Conservation (phyloP, 2,113 vertebrate species). For the Arvicanthis niloticus region DNA sequence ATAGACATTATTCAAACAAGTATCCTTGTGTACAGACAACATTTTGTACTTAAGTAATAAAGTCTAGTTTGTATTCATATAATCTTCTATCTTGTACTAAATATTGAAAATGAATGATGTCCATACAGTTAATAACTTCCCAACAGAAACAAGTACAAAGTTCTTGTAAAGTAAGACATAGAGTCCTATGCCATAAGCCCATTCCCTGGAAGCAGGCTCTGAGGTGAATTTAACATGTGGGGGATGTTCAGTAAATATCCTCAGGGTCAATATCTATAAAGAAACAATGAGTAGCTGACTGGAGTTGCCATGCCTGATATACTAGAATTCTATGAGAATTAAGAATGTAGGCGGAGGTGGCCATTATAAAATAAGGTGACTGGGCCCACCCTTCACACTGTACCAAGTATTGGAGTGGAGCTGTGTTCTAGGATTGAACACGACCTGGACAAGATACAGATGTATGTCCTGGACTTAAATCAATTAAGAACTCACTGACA, state of each 20-base stretch:
- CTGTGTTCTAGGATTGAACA: not conserved
- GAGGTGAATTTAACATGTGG: not conserved
- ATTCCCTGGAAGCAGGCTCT: not conserved
- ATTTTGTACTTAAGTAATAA: not conserved
- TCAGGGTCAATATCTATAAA: not conserved
- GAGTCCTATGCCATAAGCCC: not conserved
- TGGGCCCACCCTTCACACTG: not conserved
- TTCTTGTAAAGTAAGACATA: not conserved
- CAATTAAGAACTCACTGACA: not conserved
- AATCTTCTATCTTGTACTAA: not conserved
- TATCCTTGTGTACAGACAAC: not conserved
- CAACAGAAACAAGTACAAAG: not conserved
- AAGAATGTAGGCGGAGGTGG: not conserved
- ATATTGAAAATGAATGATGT: not conserved
- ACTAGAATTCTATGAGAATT: not conserved
- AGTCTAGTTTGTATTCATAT: not conserved
- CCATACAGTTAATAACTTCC: not conserved
- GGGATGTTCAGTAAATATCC: not conserved
- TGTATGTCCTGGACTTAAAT: not conserved
- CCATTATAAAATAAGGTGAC: not conserved
- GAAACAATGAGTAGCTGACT: not conserved
- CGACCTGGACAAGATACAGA: not conserved
- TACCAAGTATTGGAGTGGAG: not conserved
- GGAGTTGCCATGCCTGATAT: not conserved
- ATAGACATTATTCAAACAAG: not conserved